Evolutionary conservation across 2,113 vertebrate species (phyloP), one percentile per base, ranked within the genome.

Genomic region (Greenwoodochromis staneri): DNA sequence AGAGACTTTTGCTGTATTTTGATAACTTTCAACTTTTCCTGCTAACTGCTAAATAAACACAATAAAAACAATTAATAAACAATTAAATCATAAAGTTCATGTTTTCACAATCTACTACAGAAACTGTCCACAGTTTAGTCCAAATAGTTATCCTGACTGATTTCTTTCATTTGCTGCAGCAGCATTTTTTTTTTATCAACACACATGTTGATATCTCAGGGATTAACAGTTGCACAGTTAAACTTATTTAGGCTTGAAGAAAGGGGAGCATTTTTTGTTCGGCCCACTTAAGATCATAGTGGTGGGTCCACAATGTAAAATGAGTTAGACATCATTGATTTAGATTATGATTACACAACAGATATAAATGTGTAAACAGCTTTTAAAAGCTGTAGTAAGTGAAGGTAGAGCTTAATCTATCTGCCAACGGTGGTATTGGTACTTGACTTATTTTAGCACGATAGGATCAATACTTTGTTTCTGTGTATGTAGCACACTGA

Each of bases 391-490:
- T 59, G 29, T 14, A 38, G 27, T 51, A 40, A 31, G 34, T 78
- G 49, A 38, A 55, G 7, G 9, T 19, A 49, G 71, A 49, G 4
- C 27, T 49, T 49, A 49, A 4, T 49, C 47, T 12, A 34, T 31
- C 27, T 6, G 71, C 10, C 29, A 63, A 0, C 1, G 0, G 59
- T 36, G 17, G 61, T 8, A 38, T 21, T 66, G 10, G 34, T 2
- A 66, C 34, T n/a, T 1, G 10, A 66, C 34, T 38, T 38, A 0
- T 8, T 0, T 38, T 66, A 66, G 34, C 3, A 38, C 3, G 4
- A 66, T 38, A 21, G 34, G 34, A 21, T 66, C 61, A 38, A 2
- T 3, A 38, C 34, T 66, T 13, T 66, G 61, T 38, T 66, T 38
- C 61, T 66, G 3, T 13, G 61, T 21, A 13, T 66, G 61, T 38